phyloP scores from a whole-genome alignment of 2,113 vertebrate genomes.

The Pontoporia blainvillei region DNA sequence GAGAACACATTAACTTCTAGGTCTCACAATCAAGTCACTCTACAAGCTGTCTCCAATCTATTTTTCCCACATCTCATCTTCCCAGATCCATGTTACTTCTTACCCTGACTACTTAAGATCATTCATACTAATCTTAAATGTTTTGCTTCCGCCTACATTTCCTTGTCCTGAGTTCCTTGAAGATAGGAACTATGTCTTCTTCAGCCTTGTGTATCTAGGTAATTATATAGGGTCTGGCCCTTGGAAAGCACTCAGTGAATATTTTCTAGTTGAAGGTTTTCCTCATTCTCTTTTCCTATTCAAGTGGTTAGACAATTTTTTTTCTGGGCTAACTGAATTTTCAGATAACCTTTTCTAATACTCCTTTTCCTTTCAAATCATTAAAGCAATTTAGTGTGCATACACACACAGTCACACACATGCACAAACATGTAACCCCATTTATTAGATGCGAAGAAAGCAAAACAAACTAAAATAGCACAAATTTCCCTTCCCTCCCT shows the following conservation, averaged over 20 bases:
- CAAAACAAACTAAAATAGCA: constrained; percentile 2
- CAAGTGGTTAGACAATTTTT: background rate
- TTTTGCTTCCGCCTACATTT: background rate
- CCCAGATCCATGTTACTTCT: background rate
- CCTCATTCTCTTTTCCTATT: background rate
- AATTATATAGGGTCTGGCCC: background rate
- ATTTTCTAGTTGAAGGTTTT: background rate
- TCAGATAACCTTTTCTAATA: background rate
- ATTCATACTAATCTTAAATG: background rate
- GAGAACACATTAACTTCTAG: background rate
- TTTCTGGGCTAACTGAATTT: background rate
- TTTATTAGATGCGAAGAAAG: background rate
- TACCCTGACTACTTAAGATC: background rate
- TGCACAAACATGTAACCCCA: background rate
- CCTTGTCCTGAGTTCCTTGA: background rate
- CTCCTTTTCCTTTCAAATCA: background rate
- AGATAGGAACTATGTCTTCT: background rate
- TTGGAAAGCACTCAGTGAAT: background rate
- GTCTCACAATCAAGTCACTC: background rate
- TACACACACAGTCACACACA: background rate
- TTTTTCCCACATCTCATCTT: background rate
- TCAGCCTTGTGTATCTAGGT: background rate
- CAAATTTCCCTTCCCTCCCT: background rate
- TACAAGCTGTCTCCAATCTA: background rate
- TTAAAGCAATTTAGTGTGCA: background rate